Conservation (phyloP, 1,140 invertebrate genomes). For the Drosophila parvula region DNA sequence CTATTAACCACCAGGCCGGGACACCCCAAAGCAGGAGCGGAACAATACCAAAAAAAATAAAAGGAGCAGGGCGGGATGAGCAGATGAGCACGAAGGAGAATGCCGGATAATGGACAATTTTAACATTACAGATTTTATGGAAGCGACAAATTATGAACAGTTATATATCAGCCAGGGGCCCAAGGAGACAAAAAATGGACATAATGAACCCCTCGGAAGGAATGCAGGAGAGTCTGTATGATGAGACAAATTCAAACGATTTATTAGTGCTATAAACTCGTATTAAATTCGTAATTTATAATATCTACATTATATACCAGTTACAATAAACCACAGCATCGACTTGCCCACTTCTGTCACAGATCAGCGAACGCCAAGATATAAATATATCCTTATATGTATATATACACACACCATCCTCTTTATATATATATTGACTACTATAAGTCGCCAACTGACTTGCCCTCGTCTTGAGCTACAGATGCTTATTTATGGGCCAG, state of each 20-base stretch:
- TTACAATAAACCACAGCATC: not conserved
- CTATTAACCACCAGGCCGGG: constrained; percentile 60
- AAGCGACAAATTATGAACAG: constrained; percentile 72
- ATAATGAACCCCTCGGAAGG: constrained; percentile 31
- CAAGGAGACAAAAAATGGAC: constrained; percentile 8
- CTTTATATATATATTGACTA: constrained; percentile 3
- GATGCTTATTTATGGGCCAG: constrained; percentile 70
- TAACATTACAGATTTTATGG: constrained; percentile 63
- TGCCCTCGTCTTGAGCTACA: constrained; percentile 33
- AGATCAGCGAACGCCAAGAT: constrained; percentile 8
- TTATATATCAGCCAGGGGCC: constrained; percentile 64
- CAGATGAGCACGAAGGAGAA: constrained; percentile 35
- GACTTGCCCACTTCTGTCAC: not conserved
- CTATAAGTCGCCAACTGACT: constrained; percentile 28
- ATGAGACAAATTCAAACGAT: not conserved
- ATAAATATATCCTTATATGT: not conserved
- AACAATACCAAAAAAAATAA: constrained; percentile 13
- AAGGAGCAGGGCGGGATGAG: constrained; percentile 20
- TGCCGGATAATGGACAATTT: constrained; percentile 68
- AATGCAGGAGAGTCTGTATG: too few relatives aligned
- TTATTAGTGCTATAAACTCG: not conserved
- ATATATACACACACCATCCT: not conserved
- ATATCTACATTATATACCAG: not conserved
- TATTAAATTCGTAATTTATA: too few relatives aligned
- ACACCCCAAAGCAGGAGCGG: not conserved